These are phyloP conservation scores for Spondyliosoma cantharus DNA, from an alignment of 2,797 vertebrate species.

Conservation along the genomic window DNA sequence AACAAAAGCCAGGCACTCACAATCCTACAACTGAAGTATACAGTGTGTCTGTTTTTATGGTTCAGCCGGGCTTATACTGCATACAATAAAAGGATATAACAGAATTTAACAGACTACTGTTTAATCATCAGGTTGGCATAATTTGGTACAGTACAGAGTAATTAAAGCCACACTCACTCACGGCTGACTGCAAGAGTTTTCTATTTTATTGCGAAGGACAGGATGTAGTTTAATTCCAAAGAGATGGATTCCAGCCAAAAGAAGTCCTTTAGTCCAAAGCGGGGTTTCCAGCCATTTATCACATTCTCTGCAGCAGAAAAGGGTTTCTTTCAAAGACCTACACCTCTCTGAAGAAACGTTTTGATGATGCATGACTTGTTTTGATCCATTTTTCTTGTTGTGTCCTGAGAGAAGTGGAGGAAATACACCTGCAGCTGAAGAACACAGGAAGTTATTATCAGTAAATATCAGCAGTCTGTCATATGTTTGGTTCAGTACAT, in stretches of 20 bases:
- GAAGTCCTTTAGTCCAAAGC: constrained; percentile 3
- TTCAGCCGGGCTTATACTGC: not conserved
- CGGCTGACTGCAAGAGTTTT: not conserved
- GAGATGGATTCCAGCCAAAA: constrained; percentile 16
- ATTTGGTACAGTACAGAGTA: not conserved
- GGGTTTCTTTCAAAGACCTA: constrained; percentile 12
- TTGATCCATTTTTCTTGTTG: not conserved
- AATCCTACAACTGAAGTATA: not conserved
- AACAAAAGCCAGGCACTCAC: constrained; percentile 34
- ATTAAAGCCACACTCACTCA: not conserved
- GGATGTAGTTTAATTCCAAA: constrained; percentile 11
- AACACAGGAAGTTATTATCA: not conserved
- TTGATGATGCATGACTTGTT: constrained; percentile 8
- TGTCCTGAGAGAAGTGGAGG: not conserved
- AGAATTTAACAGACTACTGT: not conserved
- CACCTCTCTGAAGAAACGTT: constrained; percentile 1
- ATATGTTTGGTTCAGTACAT: constrained; percentile 23
- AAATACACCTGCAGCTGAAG: not conserved
- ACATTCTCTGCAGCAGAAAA: constrained; percentile 18
- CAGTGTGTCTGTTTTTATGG: not conserved
- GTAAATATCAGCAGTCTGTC: not conserved
- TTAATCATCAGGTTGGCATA: not conserved
- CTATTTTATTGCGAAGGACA: not conserved
- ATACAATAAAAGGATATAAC: not conserved
- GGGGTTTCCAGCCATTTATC: constrained; percentile 35